Base-by-base conservation (phyloP, 2,888 invertebrate species). In the Sinelater perroti region DNA sequence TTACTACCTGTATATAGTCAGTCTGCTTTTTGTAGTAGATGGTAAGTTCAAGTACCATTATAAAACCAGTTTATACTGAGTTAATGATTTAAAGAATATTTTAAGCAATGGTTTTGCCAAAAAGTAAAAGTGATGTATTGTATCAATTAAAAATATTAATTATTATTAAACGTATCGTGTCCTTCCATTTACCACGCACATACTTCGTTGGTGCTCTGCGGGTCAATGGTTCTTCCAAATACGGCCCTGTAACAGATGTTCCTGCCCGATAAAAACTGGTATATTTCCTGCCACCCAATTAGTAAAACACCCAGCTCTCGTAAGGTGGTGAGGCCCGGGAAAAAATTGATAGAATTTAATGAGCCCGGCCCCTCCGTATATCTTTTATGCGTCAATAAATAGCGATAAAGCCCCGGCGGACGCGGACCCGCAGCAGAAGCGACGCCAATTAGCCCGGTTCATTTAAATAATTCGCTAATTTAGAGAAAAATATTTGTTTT, bases 281-380 rank as follows among this genome's bases (percentile, higher is more conserved):
- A 64, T 52, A 52, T 52, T 52, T 52, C 52, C 52, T 52, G 67
- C 64, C 63, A 66, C 61, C 67, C 67, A 67, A 67, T 67, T 67
- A 67, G 67, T 66, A 64, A 59, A 59, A 65, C 65, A 64, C 60
- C 60, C 58, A 60, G 56, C 62, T 62, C 64, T 60, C 60, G 55
- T 58, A 60, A 64, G 64, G 64, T 64, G 62, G 46, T 62, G 56
- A 60, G 60, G 52, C 53, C 16, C 54, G 56, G 59, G 59, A 64
- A 64, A 62, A 60, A 58, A 56, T 60, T 64, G 62, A 62, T 62
- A 57, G 61, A 62, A 62, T 62, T 64, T 64, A 64, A 64, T 62
- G 64, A 64, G 58, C 44, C 45, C 49, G 56, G 47, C 57, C 62
- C 42, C 56, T 35, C 33, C 20, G 52, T 30, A 51, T 49, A 49